Conservation (phyloP, 2,797 vertebrate species). For the Nyctalus aviator region DNA sequence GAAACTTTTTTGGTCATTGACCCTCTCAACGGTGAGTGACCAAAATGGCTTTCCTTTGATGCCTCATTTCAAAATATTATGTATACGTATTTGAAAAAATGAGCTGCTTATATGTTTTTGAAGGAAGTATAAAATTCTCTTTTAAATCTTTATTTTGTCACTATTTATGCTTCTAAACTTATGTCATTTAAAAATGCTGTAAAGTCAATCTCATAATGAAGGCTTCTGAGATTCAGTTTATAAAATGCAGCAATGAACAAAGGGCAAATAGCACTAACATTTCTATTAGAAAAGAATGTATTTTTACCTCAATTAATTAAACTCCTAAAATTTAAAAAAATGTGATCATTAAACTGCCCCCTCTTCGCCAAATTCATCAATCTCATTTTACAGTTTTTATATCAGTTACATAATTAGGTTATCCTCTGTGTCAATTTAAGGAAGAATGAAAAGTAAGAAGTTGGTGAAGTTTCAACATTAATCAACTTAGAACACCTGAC, state of each 20-base stretch:
- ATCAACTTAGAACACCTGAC: background rate
- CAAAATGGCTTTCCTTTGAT: background rate
- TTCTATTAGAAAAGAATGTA: background rate
- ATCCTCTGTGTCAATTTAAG: background rate
- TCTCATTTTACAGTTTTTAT: slow-evolving; percentile 37
- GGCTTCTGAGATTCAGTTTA: background rate
- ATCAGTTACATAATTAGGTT: background rate
- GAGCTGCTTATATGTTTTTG: slow-evolving; percentile 10
- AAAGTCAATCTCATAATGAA: slow-evolving; percentile 45
- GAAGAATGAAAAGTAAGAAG: background rate
- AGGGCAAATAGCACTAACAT: background rate
- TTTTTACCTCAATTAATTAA: slow-evolving; percentile 37
- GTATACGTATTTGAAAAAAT: background rate
- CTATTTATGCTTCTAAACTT: background rate
- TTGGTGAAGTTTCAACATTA: background rate
- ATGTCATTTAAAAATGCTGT: slow-evolving; percentile 34
- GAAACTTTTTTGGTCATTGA: background rate
- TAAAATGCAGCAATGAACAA: slow-evolving; percentile 6
- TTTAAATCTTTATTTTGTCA: background rate
- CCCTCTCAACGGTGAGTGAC: background rate
- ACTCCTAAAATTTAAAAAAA: slow-evolving; percentile 36
- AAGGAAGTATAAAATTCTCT: slow-evolving; percentile 40
- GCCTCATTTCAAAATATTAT: background rate
- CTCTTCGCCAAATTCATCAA: background rate
- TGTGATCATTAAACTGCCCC: background rate